A percentile compares a stretch with the other conserved stretches of the same genome.
Evolutionary conservation across 2,797 vertebrate genomes (phyloP).

Genomic region (Vireo griseus): DNA sequence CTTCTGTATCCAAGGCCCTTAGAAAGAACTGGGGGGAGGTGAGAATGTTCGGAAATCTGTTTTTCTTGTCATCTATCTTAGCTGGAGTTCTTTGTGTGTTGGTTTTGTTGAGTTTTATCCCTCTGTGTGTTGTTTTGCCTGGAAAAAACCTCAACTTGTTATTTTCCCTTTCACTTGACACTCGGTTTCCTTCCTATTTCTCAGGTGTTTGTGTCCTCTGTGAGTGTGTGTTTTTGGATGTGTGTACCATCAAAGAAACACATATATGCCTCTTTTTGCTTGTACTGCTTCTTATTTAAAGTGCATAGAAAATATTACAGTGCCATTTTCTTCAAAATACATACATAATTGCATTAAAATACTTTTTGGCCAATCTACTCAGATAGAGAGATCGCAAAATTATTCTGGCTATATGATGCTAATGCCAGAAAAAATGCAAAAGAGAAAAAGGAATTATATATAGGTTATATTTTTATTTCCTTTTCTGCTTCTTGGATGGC

Average conservation of each 20-base stretch:
- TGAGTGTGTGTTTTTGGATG: neutral
- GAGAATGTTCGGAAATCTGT: neutral
- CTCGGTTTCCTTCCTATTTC: neutral
- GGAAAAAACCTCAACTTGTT: neutral
- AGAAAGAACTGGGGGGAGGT: neutral
- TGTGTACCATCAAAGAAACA: neutral
- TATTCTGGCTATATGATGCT: neutral
- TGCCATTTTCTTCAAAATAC: neutral
- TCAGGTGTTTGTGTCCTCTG: neutral
- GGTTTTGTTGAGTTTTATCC: neutral
- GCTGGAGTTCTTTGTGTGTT: neutral
- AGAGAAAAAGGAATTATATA: neutral
- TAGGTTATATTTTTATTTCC: neutral
- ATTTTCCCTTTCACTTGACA: neutral
- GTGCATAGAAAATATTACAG: neutral
- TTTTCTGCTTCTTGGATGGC: neutral
- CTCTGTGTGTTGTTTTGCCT: neutral
- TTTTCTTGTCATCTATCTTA: neutral
- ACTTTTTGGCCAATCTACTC: neutral
- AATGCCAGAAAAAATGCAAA: neutral
- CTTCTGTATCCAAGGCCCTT: neutral
- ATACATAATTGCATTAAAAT: neutral
- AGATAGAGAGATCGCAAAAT: neutral
- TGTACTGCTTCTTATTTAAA: neutral
- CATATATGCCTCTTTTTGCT: neutral